Evolutionary conservation across 2,888 invertebrate species (phyloP).

Genomic region (Pachliopta kotzebuea): DNA sequence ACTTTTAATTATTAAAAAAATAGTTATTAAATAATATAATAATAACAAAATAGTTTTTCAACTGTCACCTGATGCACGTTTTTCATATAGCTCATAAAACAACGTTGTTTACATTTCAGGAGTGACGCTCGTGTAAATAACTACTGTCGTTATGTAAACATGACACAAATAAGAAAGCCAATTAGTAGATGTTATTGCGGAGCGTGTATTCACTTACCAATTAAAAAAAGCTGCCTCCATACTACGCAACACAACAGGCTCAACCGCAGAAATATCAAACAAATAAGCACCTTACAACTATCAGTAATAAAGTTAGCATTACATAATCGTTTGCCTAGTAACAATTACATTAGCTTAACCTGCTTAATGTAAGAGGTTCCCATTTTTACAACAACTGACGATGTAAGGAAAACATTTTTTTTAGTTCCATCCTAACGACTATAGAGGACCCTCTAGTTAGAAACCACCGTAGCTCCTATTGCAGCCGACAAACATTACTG

Average conservation of each 20-base stretch:
- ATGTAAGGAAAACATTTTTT: background rate
- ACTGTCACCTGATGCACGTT: background rate
- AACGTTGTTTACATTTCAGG: too few relatives aligned
- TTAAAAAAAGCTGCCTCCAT: background rate
- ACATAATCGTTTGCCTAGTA: background rate
- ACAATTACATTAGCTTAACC: background rate
- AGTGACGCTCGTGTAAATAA: background rate
- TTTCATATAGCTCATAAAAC: background rate
- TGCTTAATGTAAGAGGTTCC: background rate
- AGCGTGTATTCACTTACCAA: slow-evolving; percentile 7
- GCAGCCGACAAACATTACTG: too few relatives aligned
- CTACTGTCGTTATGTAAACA: slow-evolving; percentile 1
- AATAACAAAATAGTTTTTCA: too few relatives aligned
- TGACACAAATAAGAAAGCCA: slow-evolving; percentile 2
- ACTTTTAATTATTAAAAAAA: too few relatives aligned
- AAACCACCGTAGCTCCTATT: too few relatives aligned
- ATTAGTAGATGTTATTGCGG: slow-evolving; percentile 4
- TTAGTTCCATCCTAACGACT: background rate
- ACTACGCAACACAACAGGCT: background rate
- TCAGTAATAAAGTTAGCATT: slow-evolving; percentile 2
- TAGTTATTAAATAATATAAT: too few relatives aligned
- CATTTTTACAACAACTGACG: background rate
- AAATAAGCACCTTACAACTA: background rate
- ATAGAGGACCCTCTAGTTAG: too few relatives aligned
- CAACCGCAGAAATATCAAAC: background rate